Conservation (phyloP, 2,113 vertebrate species). For the Muscicapa adusta region DNA sequence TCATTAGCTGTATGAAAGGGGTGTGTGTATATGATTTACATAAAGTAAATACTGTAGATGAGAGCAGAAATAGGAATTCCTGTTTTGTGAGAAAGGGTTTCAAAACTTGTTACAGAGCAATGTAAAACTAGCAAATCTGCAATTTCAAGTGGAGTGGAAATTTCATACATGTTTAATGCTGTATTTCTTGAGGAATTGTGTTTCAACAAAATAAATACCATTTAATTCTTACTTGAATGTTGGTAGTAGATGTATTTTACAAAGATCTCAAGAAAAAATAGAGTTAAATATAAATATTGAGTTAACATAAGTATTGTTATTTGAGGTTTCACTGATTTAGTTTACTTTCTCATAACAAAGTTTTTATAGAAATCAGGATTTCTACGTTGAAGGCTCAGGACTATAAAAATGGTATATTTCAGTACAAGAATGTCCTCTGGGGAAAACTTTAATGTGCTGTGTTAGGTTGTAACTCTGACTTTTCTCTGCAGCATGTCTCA, state of each 20-base stretch:
- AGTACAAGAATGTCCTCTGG: not conserved
- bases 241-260: not conserved
- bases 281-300: not conserved
- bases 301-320: not conserved
- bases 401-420: not conserved
- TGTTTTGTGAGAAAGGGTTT: not conserved
- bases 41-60: not conserved
- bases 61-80: not conserved
- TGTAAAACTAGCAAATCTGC: not conserved
- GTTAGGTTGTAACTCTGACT: not conserved
- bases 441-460: not conserved
- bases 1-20: not conserved
- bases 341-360: not conserved
- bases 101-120: not conserved
- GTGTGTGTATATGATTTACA: not conserved
- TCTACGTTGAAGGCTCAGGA: not conserved
- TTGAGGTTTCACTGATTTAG: not conserved
- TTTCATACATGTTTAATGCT: not conserved
- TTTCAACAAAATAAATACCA: not conserved
- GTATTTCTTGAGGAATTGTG: not conserved
- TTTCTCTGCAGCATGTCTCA: not conserved
- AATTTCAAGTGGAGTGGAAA: not conserved
- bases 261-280: not conserved
- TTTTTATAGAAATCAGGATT: not conserved
- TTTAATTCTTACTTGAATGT: not conserved